A percentile compares a stretch with the other conserved stretches of the same genome.
phyloP scores from a whole-genome alignment of 2,888 invertebrate species.

The Nomada fabriciana region DNA sequence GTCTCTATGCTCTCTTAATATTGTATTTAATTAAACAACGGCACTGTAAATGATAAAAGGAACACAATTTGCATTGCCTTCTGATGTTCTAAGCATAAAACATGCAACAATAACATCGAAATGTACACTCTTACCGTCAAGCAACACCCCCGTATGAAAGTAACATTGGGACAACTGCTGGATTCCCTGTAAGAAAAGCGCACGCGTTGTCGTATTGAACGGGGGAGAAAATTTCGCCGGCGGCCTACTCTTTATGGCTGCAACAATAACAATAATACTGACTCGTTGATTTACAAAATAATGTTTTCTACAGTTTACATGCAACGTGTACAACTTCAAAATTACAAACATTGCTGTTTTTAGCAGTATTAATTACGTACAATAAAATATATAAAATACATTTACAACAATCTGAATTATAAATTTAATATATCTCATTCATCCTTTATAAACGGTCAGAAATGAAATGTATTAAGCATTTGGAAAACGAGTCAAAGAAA shows the following conservation, averaged over 20 bases:
- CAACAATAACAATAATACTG: conserved; percentile 24
- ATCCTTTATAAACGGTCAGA: too few relatives aligned
- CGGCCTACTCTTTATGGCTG: conserved; percentile 3
- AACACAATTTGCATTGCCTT: neutral
- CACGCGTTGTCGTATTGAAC: conserved; percentile 74
- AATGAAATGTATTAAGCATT: too few relatives aligned
- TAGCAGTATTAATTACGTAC: neutral
- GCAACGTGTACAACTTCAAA: neutral
- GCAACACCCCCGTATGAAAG: conserved; percentile 46
- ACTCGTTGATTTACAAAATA: neutral
- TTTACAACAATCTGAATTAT: neutral
- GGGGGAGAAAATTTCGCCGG: conserved; percentile 47
- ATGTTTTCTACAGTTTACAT: neutral
- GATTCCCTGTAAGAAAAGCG: conserved; percentile 59
- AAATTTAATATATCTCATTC: neutral
- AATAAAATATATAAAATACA: neutral
- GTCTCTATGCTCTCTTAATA: neutral
- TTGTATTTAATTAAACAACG: neutral
- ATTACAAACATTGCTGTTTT: neutral
- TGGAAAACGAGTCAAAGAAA: too few relatives aligned
- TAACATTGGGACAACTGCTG: conserved; percentile 54
- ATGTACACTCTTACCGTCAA: conserved; percentile 60
- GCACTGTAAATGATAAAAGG: neutral
- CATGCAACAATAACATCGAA: conserved; percentile 28
- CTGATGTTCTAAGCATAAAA: neutral